Base-by-base conservation (phyloP, 92 coral and sea anemone species). In the Chrysogorgia sp. region DNA sequence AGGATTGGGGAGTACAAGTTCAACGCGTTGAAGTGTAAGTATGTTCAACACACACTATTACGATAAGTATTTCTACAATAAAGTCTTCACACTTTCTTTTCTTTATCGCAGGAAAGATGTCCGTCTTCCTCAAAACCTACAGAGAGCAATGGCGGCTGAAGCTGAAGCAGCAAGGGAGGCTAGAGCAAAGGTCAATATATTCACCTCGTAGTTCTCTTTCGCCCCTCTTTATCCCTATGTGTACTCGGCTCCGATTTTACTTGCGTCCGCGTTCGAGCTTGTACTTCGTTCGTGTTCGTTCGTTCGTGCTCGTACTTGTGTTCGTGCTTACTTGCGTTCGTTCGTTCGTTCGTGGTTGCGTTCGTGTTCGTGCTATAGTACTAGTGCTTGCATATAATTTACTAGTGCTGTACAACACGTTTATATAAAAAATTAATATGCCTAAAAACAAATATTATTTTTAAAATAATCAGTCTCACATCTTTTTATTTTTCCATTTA, bases 141-240 rank as follows among this genome's bases (percentile, higher is more conserved):
- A 90, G 84, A 71, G 96, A 78, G 96, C 96, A 71, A 90, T 90
- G 96, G 96, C 96, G 62, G 96, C 96, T 49, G 96, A 90, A 58
- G 96, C 96, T 32, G 96, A 90, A 74, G 96, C 96, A 13, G 77
- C 96, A 5, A 84, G 96, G 19, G 96, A 90, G 52, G 92, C 96
- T 74, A 86, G 96, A 64, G 96, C 96, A 0, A 90, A 90, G 96
- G 96, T 90, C 48, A 67, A 89, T 89, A 60, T 91, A 92, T 72
- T 91, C 86, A 1, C 93, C 91, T 40, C 82, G 89, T 47, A n/a
- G 14, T n/a, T 47, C 2, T 47, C 14, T 47, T 47, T 47, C 14
- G 2, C 2, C 2, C 15, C 15, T 2, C 17, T 47, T 7, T 47
- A 6, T 47, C 53, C 17, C n/a, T 47, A 7, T 47, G 2, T 12